Conservation (phyloP, 2,888 invertebrate species). For the Macaria liturata region DNA sequence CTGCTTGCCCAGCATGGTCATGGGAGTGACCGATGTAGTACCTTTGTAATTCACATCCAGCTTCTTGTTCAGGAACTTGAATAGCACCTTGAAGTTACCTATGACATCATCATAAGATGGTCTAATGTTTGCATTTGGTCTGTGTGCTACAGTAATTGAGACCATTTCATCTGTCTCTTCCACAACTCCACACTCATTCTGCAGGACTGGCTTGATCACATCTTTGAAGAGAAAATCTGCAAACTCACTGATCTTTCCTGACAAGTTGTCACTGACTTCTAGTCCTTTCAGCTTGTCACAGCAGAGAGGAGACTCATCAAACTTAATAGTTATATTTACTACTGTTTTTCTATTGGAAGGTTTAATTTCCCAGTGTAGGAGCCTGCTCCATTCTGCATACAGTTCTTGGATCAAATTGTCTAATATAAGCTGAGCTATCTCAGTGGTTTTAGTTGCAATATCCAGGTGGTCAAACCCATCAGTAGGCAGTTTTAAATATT, state of each 20-base stretch:
- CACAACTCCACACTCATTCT: slow-evolving; percentile 67
- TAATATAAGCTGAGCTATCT: slow-evolving; percentile 69
- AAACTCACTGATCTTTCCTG: slow-evolving; percentile 80
- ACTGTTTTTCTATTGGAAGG: slow-evolving; percentile 51
- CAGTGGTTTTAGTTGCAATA: slow-evolving; percentile 74
- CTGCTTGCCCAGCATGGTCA: slow-evolving; percentile 82
- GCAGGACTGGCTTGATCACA: slow-evolving; percentile 84
- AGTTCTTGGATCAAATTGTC: slow-evolving; percentile 74
- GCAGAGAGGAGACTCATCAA: slow-evolving; percentile 50
- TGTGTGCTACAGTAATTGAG: slow-evolving; percentile 64
- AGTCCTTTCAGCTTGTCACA: slow-evolving; percentile 68
- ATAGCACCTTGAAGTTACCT: slow-evolving; percentile 79
- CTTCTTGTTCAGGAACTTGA: slow-evolving; percentile 82
- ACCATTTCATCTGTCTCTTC: slow-evolving; percentile 60
- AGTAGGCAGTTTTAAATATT: slow-evolving; percentile 67
- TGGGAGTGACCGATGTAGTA: slow-evolving; percentile 59
- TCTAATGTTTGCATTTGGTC: slow-evolving; percentile 53
- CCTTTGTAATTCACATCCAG: slow-evolving; percentile 66
- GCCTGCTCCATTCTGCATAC: slow-evolving; percentile 72
- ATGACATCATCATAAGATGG: slow-evolving; percentile 82
- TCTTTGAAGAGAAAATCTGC: slow-evolving; percentile 82
- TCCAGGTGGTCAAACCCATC: slow-evolving; percentile 79
- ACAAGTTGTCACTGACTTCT: slow-evolving; percentile 64
- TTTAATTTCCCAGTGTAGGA: slow-evolving; percentile 66
- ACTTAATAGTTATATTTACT: slow-evolving; percentile 60